These are phyloP conservation scores for Orycteropus afer DNA, from an alignment of 2,113 vertebrate genomes.

Conservation along the genomic window DNA sequence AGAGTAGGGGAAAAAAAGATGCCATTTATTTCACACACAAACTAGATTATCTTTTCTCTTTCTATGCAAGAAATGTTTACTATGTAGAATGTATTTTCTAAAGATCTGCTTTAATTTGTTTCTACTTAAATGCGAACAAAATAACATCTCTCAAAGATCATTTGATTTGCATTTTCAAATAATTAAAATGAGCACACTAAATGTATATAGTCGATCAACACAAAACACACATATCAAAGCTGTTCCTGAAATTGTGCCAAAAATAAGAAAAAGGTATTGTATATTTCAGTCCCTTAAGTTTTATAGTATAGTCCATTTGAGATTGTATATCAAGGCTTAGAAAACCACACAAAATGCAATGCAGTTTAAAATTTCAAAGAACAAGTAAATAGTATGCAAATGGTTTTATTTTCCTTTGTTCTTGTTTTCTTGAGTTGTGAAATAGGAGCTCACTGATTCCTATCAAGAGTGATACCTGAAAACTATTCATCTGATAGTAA, in stretches of 20 bases:
- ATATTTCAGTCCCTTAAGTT: not conserved
- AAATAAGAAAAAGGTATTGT: not conserved
- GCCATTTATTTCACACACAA: not conserved
- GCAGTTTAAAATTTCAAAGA: slow-evolving; percentile 69
- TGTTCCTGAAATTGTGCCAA: not conserved
- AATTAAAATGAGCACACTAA: not conserved
- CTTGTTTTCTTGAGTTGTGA: slow-evolving; percentile 38
- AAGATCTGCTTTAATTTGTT: not conserved
- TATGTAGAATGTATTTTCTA: not conserved
- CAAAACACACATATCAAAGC: not conserved
- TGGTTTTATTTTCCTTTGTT: slow-evolving; percentile 71
- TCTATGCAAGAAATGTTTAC: slow-evolving; percentile 6
- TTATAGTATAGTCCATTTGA: slow-evolving; percentile 37
- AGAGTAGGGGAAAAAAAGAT: not conserved
- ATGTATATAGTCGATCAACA: not conserved
- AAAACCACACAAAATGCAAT: slow-evolving; percentile 33
- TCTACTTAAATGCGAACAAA: not conserved
- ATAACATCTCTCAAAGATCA: not conserved
- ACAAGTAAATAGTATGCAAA: slow-evolving; percentile 63
- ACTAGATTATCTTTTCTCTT: not conserved
- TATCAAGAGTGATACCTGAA: not conserved
- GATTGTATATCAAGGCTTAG: slow-evolving; percentile 29
- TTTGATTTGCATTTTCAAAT: not conserved
- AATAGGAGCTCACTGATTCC: slow-evolving; percentile 22
- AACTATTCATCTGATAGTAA: not conserved